A percentile compares a stretch with the other conserved stretches of the same genome.
Conservation (phyloP, 37 sponge, comb jelly and placozoan genomes). For the Spongilla lacustris region DNA sequence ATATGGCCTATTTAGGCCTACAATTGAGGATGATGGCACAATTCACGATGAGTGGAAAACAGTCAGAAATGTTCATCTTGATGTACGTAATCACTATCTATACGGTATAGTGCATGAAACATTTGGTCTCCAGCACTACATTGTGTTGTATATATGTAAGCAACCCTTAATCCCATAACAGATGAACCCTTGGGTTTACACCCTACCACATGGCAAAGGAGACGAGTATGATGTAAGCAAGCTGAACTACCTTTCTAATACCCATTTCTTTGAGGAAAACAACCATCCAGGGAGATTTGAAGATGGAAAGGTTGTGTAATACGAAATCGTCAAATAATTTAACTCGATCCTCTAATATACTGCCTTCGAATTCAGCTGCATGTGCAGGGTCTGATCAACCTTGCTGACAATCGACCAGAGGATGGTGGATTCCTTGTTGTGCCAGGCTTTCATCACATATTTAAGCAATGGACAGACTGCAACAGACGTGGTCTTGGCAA, state of each 20-base stretch:
- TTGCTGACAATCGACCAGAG: background rate
- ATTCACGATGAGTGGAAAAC: background rate
- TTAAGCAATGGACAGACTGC: background rate
- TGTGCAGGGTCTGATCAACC: background rate
- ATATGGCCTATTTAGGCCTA: background rate
- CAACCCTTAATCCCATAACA: background rate
- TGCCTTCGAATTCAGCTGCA: background rate
- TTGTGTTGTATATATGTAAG: no score
- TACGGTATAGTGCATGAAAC: no score
- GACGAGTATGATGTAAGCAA: background rate
- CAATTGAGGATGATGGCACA: background rate
- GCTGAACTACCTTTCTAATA: background rate
- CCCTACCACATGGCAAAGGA: background rate
- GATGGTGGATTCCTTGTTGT: background rate
- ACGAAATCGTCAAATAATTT: no score
- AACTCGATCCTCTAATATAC: no score
- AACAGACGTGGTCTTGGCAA: background rate
- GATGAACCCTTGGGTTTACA: background rate
- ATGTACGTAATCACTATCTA: background rate
- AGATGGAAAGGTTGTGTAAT: background rate
- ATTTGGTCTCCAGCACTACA: no score
- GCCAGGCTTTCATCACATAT: background rate
- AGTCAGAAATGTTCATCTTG: background rate
- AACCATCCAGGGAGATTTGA: background rate
- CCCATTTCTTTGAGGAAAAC: background rate